Conservation (phyloP, 2,113 vertebrate species). For the Microtus pennsylvanicus region DNA sequence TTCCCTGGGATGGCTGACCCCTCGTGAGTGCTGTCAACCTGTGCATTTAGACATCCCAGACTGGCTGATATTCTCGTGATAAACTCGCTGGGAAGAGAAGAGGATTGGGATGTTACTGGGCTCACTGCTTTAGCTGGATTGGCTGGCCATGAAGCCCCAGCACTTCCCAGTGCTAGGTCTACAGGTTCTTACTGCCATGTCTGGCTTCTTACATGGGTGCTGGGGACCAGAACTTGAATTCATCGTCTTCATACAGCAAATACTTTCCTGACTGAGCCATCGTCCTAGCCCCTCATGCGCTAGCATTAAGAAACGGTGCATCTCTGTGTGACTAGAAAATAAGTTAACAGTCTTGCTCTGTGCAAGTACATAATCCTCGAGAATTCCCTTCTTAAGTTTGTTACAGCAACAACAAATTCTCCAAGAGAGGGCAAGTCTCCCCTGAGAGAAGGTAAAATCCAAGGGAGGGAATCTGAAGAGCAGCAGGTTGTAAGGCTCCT, state of each 20-base stretch:
- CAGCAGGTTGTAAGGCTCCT: accelerated
- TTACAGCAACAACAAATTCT: not conserved
- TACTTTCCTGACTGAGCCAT: not conserved
- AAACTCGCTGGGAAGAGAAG: not conserved
- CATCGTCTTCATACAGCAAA: not conserved
- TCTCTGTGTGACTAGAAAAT: not conserved
- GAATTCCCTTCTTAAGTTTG: not conserved
- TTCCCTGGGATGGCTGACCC: not conserved
- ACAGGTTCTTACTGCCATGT: too few species aligned
- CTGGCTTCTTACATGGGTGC: not conserved
- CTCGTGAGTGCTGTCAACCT: accelerated
- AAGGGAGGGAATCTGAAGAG: not conserved
- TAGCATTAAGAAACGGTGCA: not conserved
- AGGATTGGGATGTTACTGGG: not conserved
- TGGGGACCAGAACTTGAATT: too few species aligned
- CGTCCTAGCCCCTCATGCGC: not conserved
- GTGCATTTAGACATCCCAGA: not conserved
- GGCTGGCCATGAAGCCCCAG: not conserved
- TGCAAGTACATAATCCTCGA: too few species aligned
- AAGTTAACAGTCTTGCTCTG: not conserved
- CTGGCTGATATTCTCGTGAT: not conserved
- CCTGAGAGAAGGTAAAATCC: not conserved
- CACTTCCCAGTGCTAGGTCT: too few species aligned
- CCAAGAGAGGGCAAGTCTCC: not conserved
- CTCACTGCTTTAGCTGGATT: not conserved